Conservation (phyloP, 53 echinoderm and acorn worm species). For the Temnopleurus reevesii region DNA sequence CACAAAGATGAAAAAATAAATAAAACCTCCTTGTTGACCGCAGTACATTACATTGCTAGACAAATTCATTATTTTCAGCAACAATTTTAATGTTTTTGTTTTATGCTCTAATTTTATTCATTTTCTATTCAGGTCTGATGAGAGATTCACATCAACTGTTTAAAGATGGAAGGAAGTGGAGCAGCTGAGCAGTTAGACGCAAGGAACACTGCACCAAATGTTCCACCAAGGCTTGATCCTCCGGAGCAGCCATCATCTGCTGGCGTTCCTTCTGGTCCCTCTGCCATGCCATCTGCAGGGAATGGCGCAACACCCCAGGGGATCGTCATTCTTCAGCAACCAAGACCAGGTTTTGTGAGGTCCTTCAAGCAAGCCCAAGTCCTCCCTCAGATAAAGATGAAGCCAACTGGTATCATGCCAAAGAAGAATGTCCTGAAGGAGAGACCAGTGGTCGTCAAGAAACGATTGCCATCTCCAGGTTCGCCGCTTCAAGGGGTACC, state of each 20-base stretch:
- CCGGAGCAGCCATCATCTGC: background rate
- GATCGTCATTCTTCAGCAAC: slow-evolving; percentile 52
- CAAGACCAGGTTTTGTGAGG: slow-evolving; percentile 48
- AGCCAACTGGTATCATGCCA: slow-evolving; percentile 51
- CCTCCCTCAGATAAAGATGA: slow-evolving; percentile 46
- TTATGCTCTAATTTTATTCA: too few species aligned
- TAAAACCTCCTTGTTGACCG: too few species aligned
- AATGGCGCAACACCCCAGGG: background rate
- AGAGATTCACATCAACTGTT: background rate
- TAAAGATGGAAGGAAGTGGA: slow-evolving; percentile 39
- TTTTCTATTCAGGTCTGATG: background rate
- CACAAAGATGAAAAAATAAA: too few species aligned
- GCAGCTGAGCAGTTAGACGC: background rate
- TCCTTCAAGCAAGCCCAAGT: slow-evolving; percentile 48
- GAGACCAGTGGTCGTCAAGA: slow-evolving; percentile 61
- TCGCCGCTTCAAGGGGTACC: slow-evolving; percentile 13
- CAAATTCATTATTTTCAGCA: too few species aligned
- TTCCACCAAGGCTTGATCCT: background rate
- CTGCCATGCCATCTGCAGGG: background rate
- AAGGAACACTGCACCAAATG: background rate
- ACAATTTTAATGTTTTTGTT: too few species aligned
- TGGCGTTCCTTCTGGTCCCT: background rate
- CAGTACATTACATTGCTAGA: too few species aligned
- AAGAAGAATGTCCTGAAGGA: slow-evolving; percentile 56
- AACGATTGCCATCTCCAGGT: slow-evolving; percentile 45